Evolutionary conservation across 2,888 invertebrate species (phyloP).

Genomic region (Lepetodrilus schrolli): DNA sequence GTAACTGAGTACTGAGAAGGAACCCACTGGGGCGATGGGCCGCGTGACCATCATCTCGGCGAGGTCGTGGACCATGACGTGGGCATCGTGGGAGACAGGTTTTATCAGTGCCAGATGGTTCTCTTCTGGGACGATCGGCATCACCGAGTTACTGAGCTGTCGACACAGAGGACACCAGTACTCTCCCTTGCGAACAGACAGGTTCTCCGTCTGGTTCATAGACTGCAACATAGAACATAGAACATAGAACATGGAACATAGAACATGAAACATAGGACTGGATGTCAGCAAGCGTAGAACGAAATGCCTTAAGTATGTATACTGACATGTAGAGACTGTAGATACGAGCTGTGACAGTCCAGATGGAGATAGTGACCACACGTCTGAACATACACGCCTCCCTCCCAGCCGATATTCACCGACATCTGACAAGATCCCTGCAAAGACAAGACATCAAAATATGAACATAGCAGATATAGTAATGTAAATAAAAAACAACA

Average conservation of each 20-base stretch:
- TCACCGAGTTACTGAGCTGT: slow-evolving; percentile 90
- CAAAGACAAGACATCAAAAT: not conserved
- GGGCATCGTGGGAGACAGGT: slow-evolving; percentile 56
- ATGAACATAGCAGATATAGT: not conserved
- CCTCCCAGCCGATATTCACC: slow-evolving; percentile 72
- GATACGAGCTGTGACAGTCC: slow-evolving; percentile 93
- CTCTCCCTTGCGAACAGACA: slow-evolving; percentile 78
- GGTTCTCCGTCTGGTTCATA: slow-evolving; percentile 74
- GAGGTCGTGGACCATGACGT: slow-evolving; percentile 64
- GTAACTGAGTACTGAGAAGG: too few species aligned
- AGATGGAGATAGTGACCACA: slow-evolving; percentile 98
- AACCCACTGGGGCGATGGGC: slow-evolving; percentile 69
- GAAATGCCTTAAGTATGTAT: too few species aligned
- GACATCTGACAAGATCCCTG: slow-evolving; percentile 66
- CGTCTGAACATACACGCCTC: slow-evolving; percentile 92
- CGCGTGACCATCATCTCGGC: slow-evolving; percentile 77
- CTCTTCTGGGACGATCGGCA: slow-evolving; percentile 78
- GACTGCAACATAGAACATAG: too few species aligned
- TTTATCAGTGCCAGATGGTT: slow-evolving; percentile 56
- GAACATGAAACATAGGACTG: too few species aligned
- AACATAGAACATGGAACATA: too few species aligned
- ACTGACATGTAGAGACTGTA: slow-evolving; percentile 84
- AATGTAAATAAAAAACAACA: not conserved
- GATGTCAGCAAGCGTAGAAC: too few species aligned
- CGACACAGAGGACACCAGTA: slow-evolving; percentile 96